Evolutionary conservation across 1,140 invertebrate genomes (phyloP).

Genomic region (Phymastichus coffea): DNA sequence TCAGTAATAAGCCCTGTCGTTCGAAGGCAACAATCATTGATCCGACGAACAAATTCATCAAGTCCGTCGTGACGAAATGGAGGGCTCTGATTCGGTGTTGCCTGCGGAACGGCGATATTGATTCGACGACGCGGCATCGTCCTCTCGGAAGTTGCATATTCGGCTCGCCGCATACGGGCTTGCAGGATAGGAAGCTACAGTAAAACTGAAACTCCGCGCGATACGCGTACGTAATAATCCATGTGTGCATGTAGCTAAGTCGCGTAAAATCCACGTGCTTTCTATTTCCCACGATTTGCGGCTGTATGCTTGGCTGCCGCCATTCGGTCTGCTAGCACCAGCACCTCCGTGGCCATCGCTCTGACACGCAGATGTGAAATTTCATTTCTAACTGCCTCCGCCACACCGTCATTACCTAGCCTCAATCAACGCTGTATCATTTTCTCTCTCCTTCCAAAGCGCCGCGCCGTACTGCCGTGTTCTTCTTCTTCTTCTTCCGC

Average conservation of each 20-base stretch:
- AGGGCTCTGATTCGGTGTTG: too few relatives aligned
- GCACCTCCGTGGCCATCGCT: slow-evolving; percentile 18
- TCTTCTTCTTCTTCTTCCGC: slow-evolving; percentile 4
- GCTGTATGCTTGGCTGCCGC: too few relatives aligned
- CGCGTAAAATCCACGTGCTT: slow-evolving; percentile 31
- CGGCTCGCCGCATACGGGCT: too few relatives aligned
- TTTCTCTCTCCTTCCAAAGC: slow-evolving; percentile 24
- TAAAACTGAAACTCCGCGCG: too few relatives aligned
- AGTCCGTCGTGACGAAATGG: not conserved
- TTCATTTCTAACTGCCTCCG: slow-evolving; percentile 42
- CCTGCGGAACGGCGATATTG: too few relatives aligned
- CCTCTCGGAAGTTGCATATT: too few relatives aligned
- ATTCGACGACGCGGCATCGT: too few relatives aligned
- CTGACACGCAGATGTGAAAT: slow-evolving; percentile 41
- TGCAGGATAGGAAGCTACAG: too few relatives aligned
- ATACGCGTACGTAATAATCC: slow-evolving; percentile 8
- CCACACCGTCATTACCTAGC: slow-evolving; percentile 37
- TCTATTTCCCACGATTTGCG: slow-evolving; percentile 50
- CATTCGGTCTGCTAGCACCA: slow-evolving; percentile 20
- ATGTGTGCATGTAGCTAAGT: not conserved
- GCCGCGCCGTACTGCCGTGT: slow-evolving; percentile 2
- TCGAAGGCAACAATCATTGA: too few relatives aligned
- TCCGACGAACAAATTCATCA: too few relatives aligned
- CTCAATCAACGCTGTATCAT: slow-evolving; percentile 42
- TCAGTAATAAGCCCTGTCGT: slow-evolving; percentile 1